These are phyloP conservation scores for Malurus elegans DNA, from an alignment of 2,113 vertebrate species.

Conservation along the genomic window DNA sequence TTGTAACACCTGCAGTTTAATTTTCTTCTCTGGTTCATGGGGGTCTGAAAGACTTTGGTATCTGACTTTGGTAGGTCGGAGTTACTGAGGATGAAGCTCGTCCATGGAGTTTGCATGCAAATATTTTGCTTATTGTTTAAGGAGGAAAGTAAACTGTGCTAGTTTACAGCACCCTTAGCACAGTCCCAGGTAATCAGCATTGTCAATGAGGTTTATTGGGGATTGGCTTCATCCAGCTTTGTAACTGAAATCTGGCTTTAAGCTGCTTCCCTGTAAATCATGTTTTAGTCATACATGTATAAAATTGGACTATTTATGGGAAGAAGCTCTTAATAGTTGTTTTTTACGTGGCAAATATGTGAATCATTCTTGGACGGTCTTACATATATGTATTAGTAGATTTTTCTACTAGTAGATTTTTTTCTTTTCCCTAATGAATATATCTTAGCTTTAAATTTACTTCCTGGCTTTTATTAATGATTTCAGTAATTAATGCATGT, in stretches of 20 bases:
- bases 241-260: background rate
- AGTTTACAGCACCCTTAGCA: background rate
- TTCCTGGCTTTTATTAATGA: background rate
- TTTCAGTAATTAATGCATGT: background rate
- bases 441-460: background rate
- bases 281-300: fast-evolving
- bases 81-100: background rate
- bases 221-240: background rate
- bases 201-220: background rate
- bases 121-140: background rate
- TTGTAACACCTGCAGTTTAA: background rate
- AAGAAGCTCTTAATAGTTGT: background rate
- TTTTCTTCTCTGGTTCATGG: background rate
- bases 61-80: background rate
- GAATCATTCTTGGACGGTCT: background rate
- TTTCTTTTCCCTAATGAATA: background rate
- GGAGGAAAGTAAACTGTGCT: background rate
- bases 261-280: background rate
- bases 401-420: too few relatives aligned
- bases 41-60: background rate
- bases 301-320: background rate
- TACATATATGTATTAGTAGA: background rate
- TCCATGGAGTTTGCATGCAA: background rate
- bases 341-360: background rate
- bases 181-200: background rate